Conservation (phyloP, 2,888 invertebrate genomes). For the Eutolmus rufibarbis region DNA sequence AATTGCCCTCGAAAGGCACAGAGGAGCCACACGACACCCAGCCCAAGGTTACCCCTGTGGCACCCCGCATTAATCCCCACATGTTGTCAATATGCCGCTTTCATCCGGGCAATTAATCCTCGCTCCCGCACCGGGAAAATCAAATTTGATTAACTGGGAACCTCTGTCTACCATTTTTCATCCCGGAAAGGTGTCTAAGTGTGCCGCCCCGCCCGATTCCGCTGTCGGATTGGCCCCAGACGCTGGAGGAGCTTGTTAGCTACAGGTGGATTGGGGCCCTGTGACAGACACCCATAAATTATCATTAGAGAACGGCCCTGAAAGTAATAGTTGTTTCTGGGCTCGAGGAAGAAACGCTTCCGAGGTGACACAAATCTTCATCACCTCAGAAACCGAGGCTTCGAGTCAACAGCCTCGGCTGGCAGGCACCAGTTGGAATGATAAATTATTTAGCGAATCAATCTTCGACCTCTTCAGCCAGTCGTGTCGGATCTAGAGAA, state of each 20-base stretch:
- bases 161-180: background rate
- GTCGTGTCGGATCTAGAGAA: background rate
- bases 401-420: background rate
- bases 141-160: background rate
- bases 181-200: background rate
- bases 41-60: background rate
- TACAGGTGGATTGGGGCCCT: background rate
- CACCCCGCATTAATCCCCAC: background rate
- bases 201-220: background rate
- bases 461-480: background rate
- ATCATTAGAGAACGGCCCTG: background rate
- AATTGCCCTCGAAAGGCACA: background rate
- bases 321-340: constrained; percentile 8
- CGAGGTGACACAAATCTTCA: background rate
- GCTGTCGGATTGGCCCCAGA: background rate
- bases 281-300: background rate
- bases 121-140: background rate
- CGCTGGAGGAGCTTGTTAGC: background rate
- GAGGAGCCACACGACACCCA: background rate
- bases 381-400: background rate
- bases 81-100: background rate
- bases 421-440: background rate
- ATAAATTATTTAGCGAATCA: constrained; percentile 17
- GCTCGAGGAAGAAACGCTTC: background rate
- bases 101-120: background rate